Evolutionary conservation across 1,140 invertebrate genomes (phyloP), one percentile per base, ranked within the genome.

Genomic region (Diabrotica undecimpunctata): DNA sequence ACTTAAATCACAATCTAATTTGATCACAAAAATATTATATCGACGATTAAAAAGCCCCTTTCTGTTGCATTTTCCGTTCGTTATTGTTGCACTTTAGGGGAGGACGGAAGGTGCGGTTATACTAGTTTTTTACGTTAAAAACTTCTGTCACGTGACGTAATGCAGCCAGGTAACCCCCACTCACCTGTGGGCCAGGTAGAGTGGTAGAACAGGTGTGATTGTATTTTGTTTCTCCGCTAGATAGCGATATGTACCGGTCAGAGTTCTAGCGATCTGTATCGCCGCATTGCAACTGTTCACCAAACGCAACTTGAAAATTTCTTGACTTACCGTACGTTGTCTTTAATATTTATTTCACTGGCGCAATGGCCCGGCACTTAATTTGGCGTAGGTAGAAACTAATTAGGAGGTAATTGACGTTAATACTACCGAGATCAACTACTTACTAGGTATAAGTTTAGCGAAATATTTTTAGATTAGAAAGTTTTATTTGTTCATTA

Each of bases 21-120:
- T 25, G 25, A 25, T 25, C 25, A 25, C 25, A 25, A 25, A 25
- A 25, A 25, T 4, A 4, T 25, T 25, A 25, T 25, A 25, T 25
- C 25, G 25, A 25, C 25, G 25, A 25, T 25, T 25, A 13, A 54
- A 54, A 54, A 12, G 5, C 9, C 12, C 53, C 4, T 54, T 54
- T 35, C 3, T 54, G 9, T 3, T 35, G 53, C 41, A 46, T 46
- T 55, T 25, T 36, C 13, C 25, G 37, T 8, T 59, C 46, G 54
- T 59, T 12, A 41, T 59, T 59, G 9, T 13, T 14, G 41, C 13
- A 25, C 58, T 14, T 51, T 61, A 35, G 46, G 59, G 59, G 59
- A 61, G 46, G 41, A 55, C 41, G 46, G 59, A 61, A 62, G 61
- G 61, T 54, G 61, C 61, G 61, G 61, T 62, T 61, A 51, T 50